Conservation (phyloP, 2,888 invertebrate species). For the Apeira syringaria region DNA sequence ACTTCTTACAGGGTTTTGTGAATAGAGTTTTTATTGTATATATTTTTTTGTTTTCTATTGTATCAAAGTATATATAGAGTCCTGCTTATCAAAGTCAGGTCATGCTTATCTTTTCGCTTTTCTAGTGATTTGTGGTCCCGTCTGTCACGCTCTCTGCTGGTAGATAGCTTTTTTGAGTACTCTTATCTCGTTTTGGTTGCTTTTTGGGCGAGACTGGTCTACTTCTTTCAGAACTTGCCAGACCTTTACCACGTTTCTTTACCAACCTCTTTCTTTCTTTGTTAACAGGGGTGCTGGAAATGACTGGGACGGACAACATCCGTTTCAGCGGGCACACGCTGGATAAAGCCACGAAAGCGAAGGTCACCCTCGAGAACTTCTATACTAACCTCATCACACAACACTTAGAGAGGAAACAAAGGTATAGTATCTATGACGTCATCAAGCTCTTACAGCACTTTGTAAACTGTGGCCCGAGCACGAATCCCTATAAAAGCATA, state of each 20-base stretch:
- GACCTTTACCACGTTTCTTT: too few relatives aligned
- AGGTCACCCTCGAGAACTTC: conserved; percentile 99
- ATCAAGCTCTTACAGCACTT: too few relatives aligned
- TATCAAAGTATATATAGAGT: too few relatives aligned
- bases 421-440: too few relatives aligned
- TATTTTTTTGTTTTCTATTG: too few relatives aligned
- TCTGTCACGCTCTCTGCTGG: conserved; percentile 77
- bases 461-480: too few relatives aligned
- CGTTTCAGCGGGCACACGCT: conserved; percentile 98
- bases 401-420: conserved; percentile 98
- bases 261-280: too few relatives aligned
- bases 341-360: conserved; percentile 99
- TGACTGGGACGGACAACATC: conserved; percentile 93
- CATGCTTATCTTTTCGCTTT: conserved; percentile 78
- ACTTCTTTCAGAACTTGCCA: conserved; percentile 75
- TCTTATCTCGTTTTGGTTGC: conserved; percentile 64
- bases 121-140: conserved; percentile 75
- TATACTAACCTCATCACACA: conserved; percentile 99
- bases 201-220: conserved; percentile 79
- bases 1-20: too few relatives aligned
- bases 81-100: too few relatives aligned
- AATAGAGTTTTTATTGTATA: too few relatives aligned
- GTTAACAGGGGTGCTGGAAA: conserved; percentile 89
- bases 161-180: conserved; percentile 69
- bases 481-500: too few relatives aligned